A percentile compares a stretch with the other conserved stretches of the same genome.
phyloP scores from a whole-genome alignment of 2,113 vertebrate species.

The Centropristis striata region DNA sequence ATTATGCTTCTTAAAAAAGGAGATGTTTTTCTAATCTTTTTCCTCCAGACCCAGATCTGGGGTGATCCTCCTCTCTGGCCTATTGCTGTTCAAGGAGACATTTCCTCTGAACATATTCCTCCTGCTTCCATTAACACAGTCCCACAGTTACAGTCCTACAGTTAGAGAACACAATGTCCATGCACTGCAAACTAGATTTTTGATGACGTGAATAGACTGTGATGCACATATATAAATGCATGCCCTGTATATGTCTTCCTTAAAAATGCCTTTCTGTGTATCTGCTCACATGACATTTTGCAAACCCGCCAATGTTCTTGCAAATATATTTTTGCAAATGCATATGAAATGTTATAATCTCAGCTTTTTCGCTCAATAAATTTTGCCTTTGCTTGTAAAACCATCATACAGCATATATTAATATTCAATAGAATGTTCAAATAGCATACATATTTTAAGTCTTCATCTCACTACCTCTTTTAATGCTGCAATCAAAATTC shows the following conservation, averaged over 20 bases:
- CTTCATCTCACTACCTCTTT: not conserved
- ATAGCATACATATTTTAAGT: not conserved
- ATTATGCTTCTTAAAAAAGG: conserved; percentile 56
- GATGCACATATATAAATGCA: not conserved
- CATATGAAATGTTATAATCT: not conserved
- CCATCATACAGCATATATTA: not conserved
- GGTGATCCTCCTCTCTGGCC: conserved; percentile 11
- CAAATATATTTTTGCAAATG: not conserved
- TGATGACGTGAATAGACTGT: not conserved
- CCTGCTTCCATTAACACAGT: conserved; percentile 11
- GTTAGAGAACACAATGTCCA: not conserved
- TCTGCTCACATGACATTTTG: not conserved
- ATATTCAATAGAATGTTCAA: conserved; percentile 26
- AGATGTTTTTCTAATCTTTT: conserved; percentile 57
- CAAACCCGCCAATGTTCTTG: not conserved
- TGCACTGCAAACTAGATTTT: not conserved
- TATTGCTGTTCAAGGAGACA: conserved; percentile 27
- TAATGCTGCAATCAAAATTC: not conserved
- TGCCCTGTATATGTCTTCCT: not conserved
- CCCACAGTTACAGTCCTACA: conserved; percentile 4
- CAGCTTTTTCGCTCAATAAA: not conserved
- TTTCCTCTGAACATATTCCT: conserved; percentile 30
- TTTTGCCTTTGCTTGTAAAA: not conserved
- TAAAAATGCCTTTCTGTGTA: not conserved
- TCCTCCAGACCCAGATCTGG: conserved; percentile 48